Conservation (phyloP, 37 sponge, comb jelly and placozoan genomes). For the Hexactinellida sp. region DNA sequence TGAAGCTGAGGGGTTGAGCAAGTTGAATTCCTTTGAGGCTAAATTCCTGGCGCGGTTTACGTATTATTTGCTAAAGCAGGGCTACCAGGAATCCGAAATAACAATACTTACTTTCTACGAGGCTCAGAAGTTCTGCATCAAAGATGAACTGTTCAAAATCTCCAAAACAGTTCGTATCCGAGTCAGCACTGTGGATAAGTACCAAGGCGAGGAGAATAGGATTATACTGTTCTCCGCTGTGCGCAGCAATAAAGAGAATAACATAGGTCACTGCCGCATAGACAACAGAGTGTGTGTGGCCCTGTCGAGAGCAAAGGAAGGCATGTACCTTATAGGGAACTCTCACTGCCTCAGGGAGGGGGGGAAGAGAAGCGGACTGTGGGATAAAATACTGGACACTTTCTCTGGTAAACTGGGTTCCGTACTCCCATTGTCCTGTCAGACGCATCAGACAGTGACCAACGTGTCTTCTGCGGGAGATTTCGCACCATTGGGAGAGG, state of each 20-base stretch:
- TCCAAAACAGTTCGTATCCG: slow-evolving; percentile 14
- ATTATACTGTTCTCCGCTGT: slow-evolving; percentile 50
- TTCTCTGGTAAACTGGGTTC: not conserved
- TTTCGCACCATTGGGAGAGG: slow-evolving; percentile 21
- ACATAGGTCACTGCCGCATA: slow-evolving; percentile 29
- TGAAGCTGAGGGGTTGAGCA: slow-evolving; percentile 24
- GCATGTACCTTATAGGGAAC: slow-evolving; percentile 52
- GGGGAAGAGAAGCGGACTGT: slow-evolving; percentile 19
- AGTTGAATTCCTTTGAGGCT: slow-evolving; percentile 40
- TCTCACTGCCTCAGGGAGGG: slow-evolving; percentile 21
- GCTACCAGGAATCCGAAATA: slow-evolving; percentile 21
- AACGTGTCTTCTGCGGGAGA: slow-evolving; percentile 10
- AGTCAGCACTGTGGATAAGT: slow-evolving; percentile 40
- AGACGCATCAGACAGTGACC: slow-evolving; percentile 7
- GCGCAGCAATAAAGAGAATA: slow-evolving; percentile 32
- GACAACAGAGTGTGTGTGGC: slow-evolving; percentile 54
- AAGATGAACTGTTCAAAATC: not conserved
- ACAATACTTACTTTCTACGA: slow-evolving; percentile 53
- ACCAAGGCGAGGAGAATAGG: slow-evolving; percentile 63
- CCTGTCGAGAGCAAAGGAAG: slow-evolving; percentile 51
- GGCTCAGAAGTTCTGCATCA: slow-evolving; percentile 31
- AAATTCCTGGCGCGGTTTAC: slow-evolving; percentile 25
- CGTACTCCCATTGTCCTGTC: slow-evolving; percentile 21
- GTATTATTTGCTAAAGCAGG: slow-evolving; percentile 35
- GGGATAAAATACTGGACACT: slow-evolving; percentile 20